Conservation (phyloP, 2,797 vertebrate species). For the Monodelphis domestica region DNA sequence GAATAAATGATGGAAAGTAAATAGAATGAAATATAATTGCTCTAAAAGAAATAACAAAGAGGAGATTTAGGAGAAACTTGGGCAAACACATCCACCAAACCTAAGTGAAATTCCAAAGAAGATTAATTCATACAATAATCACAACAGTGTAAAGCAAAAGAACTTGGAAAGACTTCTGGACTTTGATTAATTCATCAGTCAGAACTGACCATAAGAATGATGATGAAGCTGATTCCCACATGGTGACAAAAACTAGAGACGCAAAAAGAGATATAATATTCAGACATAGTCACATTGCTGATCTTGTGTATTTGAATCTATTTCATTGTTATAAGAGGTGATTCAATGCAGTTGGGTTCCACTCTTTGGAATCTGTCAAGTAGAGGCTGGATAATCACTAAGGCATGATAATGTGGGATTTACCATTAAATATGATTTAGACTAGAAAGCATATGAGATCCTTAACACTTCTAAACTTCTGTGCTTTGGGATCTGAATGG, state of each 20-base stretch:
- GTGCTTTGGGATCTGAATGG: background rate
- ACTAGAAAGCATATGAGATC: background rate
- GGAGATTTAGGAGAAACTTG: background rate
- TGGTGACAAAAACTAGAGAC: fast-evolving
- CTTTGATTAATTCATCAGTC: background rate
- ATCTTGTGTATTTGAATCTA: background rate
- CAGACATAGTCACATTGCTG: background rate
- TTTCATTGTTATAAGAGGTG: background rate
- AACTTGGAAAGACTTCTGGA: background rate
- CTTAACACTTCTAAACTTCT: background rate
- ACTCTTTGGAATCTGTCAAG: background rate
- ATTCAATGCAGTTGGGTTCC: background rate
- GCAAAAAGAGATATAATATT: background rate
- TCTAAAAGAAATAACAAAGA: background rate
- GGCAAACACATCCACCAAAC: background rate
- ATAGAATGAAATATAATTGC: background rate
- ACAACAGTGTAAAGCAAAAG: background rate
- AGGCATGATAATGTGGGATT: background rate
- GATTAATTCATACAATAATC: background rate
- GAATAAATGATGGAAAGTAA: background rate
- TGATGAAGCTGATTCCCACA: background rate
- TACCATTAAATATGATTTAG: background rate
- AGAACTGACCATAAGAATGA: background rate
- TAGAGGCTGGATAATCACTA: background rate
- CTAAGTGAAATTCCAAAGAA: background rate